Percentiles rank a stretch among this genome's conserved stretches.
phyloP scores from a whole-genome alignment of 2,797 vertebrate species.

The Rhinella marina region DNA sequence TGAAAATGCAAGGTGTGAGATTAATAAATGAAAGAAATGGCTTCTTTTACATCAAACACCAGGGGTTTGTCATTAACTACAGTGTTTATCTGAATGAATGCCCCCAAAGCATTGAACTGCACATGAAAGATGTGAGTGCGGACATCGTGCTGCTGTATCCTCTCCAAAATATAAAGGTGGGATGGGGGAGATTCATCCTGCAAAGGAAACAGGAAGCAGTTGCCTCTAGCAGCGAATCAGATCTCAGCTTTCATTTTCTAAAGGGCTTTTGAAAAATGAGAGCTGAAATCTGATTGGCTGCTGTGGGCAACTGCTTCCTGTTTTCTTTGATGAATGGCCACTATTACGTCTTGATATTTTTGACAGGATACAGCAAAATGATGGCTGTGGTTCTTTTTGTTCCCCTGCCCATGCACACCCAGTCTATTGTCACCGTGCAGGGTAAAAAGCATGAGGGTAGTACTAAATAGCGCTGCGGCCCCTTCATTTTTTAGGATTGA shows the following conservation, averaged over 20 bases:
- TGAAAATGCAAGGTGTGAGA: slow-evolving; percentile 13
- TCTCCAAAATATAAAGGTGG: background rate
- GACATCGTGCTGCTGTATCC: background rate
- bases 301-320: too few relatives aligned
- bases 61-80: background rate
- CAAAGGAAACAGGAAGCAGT: background rate
- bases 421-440: too few relatives aligned
- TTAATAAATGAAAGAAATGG: slow-evolving; percentile 2
- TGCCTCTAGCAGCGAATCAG: background rate
- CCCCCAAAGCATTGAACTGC: background rate
- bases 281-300: background rate
- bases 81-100: background rate
- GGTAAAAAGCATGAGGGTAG: too few relatives aligned
- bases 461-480: too few relatives aligned
- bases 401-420: too few relatives aligned
- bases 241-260: background rate
- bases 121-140: background rate
- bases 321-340: too few relatives aligned
- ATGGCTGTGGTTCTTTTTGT: too few relatives aligned
- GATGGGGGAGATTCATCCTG: background rate
- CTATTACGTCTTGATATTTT: too few relatives aligned
- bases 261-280: background rate
- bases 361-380: too few relatives aligned
- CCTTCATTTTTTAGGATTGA: too few relatives aligned
- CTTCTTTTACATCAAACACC: background rate